Base-by-base conservation (phyloP, 2,888 invertebrate species). In the Liodrosophila aerea region DNA sequence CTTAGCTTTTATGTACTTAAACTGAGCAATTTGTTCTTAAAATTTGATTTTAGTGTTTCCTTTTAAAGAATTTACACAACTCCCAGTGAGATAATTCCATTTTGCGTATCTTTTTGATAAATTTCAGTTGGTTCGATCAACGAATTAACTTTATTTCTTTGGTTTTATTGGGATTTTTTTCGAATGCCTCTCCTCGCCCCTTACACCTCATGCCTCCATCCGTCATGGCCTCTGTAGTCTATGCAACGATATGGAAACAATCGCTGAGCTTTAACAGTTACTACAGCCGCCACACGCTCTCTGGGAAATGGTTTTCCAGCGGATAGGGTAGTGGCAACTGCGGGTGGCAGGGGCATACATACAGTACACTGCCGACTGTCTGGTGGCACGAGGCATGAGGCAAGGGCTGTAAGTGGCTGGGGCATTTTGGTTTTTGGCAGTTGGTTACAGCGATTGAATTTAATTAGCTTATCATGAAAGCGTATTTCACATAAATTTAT, bases 381-480 rank as follows among this genome's bases (percentile, higher is more conserved):
- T n/a, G n/a, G 16, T 49, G 43, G 45, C 11, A 36, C 8, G 12
- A 8, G 8, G 13, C 16, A 16, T 12, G 39, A 9, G 30, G 39
- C 39, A 18, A 8, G 36, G 22, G 7, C 30, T 31, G n/a, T 37
- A 16, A 40, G 33, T 29, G 45, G 27, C 18, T 11, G 33, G 44
- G 47, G 49, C 40, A 54, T 64, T 78, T 85, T 45, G 85, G 85
- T 78, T 78, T 81, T 82, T 71, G 83, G 78, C 56, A 82, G 83
- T 75, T 78, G 85, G 78, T 78, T 85, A 85, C 78, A 78, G 83
- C 85, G 83, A 85, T 85, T 81, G 85, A 81, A 81, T 85, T 85
- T 85, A 81, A 81, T 81, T 85, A 81, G 80, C 80, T 81, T 81
- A 81, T 81, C 85, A 85, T 85, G 85, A 85, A 81, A 81, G 80